Evolutionary conservation across 2,888 invertebrate genomes (phyloP).

Genomic region (Resseliella maxima): DNA sequence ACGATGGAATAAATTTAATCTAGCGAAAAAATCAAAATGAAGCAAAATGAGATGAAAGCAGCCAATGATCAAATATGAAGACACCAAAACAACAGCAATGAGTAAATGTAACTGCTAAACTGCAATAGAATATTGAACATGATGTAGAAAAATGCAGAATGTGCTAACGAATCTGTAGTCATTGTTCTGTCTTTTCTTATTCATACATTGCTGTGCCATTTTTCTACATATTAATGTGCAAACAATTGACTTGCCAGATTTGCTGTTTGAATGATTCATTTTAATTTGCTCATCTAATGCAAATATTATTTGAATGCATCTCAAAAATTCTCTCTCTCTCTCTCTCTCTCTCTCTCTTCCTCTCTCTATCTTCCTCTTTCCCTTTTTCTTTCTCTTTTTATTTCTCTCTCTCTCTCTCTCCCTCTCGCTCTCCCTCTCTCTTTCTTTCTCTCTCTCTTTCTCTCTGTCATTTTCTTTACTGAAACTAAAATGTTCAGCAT

Average conservation of each 20-base stretch:
- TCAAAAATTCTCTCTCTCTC: neutral
- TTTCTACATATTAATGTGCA: neutral
- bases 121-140: neutral
- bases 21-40: neutral
- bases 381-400: no score
- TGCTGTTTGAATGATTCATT: no score
- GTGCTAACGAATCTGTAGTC: neutral
- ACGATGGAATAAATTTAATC: neutral
- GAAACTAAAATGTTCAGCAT: no score
- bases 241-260: conserved; percentile 11
- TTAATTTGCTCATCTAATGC: neutral
- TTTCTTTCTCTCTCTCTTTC: no score
- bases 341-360: neutral
- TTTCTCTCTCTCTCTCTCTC: no score
- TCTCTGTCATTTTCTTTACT: no score
- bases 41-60: no score
- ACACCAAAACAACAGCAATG: neutral
- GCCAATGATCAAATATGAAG: neutral
- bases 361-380: neutral
- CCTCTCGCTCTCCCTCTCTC: no score
- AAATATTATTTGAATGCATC: neutral
- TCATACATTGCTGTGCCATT: neutral
- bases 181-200: neutral
- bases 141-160: neutral
- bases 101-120: neutral